phyloP scores from a whole-genome alignment of 1,140 invertebrate species.

The Zophobas atratus region DNA sequence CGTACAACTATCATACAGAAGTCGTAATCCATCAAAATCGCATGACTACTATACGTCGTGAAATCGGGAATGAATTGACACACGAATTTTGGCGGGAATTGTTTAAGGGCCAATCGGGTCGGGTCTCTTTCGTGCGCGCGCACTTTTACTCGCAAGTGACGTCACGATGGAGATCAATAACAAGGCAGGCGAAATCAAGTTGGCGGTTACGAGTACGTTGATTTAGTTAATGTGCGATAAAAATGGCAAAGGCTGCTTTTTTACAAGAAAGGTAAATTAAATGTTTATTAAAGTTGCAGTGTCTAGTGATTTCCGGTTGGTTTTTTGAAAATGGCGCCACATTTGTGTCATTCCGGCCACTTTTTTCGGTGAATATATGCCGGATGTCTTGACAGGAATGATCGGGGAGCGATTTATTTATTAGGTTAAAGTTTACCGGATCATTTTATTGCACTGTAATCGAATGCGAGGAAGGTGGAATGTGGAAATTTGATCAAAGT shows the following conservation, averaged over 20 bases:
- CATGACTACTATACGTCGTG: constrained; percentile 53
- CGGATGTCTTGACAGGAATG: constrained; percentile 37
- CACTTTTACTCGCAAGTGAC: constrained; percentile 53
- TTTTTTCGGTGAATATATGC: constrained; percentile 26
- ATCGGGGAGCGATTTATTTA: constrained; percentile 44
- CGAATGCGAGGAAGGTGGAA: not conserved
- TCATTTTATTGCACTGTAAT: constrained; percentile 27
- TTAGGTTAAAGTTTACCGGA: constrained; percentile 43
- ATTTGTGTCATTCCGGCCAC: constrained; percentile 14
- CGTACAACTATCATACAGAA: constrained; percentile 46
- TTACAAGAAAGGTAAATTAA: constrained; percentile 75
- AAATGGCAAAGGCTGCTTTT: constrained; percentile 78
- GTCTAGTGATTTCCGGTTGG: constrained; percentile 7
- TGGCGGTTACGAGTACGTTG: constrained; percentile 68
- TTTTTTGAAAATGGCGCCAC: constrained; percentile 33
- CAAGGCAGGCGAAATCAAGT: constrained; percentile 63
- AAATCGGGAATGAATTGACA: constrained; percentile 58
- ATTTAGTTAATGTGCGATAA: constrained; percentile 79
- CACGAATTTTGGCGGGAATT: constrained; percentile 63
- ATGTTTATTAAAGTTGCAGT: constrained; percentile 32
- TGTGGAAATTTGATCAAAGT: too few relatives aligned
- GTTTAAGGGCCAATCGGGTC: constrained; percentile 58
- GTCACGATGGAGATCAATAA: constrained; percentile 65
- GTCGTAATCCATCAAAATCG: constrained; percentile 56
- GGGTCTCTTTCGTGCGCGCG: constrained; percentile 17